Base-by-base conservation (phyloP, 2,797 vertebrate species). In the Coreius guichenoti region DNA sequence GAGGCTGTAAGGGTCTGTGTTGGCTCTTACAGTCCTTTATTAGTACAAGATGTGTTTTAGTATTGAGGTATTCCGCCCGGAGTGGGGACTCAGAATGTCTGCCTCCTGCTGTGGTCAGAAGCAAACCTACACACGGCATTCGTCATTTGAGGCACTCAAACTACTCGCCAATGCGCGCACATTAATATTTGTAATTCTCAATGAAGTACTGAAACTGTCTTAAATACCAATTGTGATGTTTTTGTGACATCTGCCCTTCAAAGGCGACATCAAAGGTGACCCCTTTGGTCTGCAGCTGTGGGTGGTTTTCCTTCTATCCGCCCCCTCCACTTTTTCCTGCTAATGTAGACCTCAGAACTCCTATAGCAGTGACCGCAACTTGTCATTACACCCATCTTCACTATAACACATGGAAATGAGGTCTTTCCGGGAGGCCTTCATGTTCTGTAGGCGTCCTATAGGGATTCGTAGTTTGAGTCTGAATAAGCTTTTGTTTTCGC, bases 31-130 rank as follows among this genome's bases (percentile, higher is more conserved):
- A 67, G 47, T 68, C 23, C 75, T 56, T 80, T 72, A 80, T 79
- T 83, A 87, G 65, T 82, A 49, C 80, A 82, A 78, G 81, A 83
- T 83, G 69, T 83, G 86, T 70, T 79, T 68, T 51, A 16, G 69
- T 58, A 80, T 13, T 23, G 78, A 73, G 68, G 56, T 61, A 72
- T 75, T 51, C 29, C 1, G 65, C 80, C 79, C 26, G 1, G 63
- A 83, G 79, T 29, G 43, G 61, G n/a, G 36, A 72, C 68, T 45
- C 13, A 8, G 58, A 68, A 83, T 76, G 23, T 54, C 47, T 31
- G 11, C 47, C 74, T 69, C 74, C 82, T 33, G 82, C 82, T 84
- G 82, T 8, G 82, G 47, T 69, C 82, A 31, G 74, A 77, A 56
- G 75, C 83, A 70, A 78, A 79, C 83, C 33, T 4, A 7, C 26